phyloP scores from a whole-genome alignment of 2,113 vertebrate species.

The Fregetta grallaria region DNA sequence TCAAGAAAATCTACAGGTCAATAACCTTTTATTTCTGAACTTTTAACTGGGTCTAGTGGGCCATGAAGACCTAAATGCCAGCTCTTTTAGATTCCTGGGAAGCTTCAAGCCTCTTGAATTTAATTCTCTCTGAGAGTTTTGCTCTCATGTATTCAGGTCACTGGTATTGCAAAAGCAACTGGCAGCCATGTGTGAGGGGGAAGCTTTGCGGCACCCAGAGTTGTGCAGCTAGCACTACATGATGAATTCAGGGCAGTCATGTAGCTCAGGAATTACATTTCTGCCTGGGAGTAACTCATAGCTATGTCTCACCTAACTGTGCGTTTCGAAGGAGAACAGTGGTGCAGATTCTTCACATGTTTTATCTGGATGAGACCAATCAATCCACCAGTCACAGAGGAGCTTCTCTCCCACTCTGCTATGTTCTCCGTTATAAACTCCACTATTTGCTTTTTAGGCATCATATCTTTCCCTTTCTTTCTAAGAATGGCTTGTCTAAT shows the following conservation, averaged over 20 bases:
- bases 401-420: not conserved
- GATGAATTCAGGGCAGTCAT: not conserved
- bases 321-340: not conserved
- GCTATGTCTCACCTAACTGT: not conserved
- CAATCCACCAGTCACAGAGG: not conserved
- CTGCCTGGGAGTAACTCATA: not conserved
- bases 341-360: not conserved
- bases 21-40: slow-evolving; percentile 77
- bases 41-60: slow-evolving; percentile 75
- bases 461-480: not conserved
- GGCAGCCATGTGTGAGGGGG: not conserved
- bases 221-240: not conserved
- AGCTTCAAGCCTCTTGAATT: slow-evolving; percentile 66
- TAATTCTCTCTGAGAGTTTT: slow-evolving; percentile 73
- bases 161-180: slow-evolving; percentile 56
- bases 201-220: slow-evolving; percentile 21
- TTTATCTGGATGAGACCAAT: not conserved
- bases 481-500: not conserved
- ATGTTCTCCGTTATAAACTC: not conserved
- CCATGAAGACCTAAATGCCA: slow-evolving; percentile 75
- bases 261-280: not conserved
- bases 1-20: slow-evolving; percentile 74
- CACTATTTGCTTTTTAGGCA: not conserved
- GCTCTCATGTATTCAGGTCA: slow-evolving; percentile 69
- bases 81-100: slow-evolving; percentile 72